phyloP scores from a whole-genome alignment of 2,113 vertebrate genomes.

The Lepidothrix coronata region DNA sequence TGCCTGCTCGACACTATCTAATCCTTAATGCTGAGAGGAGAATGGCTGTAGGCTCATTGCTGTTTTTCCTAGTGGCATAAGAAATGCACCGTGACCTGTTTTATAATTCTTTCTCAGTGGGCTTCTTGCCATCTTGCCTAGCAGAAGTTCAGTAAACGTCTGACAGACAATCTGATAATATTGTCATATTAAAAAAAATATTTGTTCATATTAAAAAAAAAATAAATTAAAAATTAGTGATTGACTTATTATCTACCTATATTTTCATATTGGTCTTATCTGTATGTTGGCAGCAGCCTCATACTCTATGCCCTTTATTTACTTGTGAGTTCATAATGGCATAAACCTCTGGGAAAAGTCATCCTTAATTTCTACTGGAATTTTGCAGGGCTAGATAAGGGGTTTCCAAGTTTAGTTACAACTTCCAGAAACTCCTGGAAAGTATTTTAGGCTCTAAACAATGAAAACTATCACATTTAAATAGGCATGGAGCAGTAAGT shows the following conservation, averaged over 20 bases:
- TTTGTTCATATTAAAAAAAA: not conserved
- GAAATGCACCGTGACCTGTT: not conserved
- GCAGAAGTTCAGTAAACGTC: not conserved
- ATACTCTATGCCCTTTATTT: not conserved
- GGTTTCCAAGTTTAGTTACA: not conserved
- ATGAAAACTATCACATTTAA: not conserved
- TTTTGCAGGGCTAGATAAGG: not conserved
- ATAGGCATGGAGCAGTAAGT: not conserved
- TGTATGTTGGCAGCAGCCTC: not conserved
- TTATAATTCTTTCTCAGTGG: not conserved
- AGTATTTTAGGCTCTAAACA: not conserved
- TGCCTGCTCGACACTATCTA: not conserved
- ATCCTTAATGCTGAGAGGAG: not conserved
- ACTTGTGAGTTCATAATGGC: not conserved
- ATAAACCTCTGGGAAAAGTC: not conserved
- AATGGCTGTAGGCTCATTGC: not conserved
- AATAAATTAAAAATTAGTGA: not conserved
- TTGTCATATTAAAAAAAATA: not conserved
- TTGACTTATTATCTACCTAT: not conserved
- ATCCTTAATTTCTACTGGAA: not conserved
- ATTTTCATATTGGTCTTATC: not conserved
- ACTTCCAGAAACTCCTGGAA: not conserved
- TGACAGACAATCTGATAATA: not conserved
- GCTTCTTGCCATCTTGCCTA: not conserved
- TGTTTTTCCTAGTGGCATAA: not conserved